Evolutionary conservation across 1,140 invertebrate species (phyloP), one percentile per base, ranked within the genome.

Genomic region (Drosophila albomicans): DNA sequence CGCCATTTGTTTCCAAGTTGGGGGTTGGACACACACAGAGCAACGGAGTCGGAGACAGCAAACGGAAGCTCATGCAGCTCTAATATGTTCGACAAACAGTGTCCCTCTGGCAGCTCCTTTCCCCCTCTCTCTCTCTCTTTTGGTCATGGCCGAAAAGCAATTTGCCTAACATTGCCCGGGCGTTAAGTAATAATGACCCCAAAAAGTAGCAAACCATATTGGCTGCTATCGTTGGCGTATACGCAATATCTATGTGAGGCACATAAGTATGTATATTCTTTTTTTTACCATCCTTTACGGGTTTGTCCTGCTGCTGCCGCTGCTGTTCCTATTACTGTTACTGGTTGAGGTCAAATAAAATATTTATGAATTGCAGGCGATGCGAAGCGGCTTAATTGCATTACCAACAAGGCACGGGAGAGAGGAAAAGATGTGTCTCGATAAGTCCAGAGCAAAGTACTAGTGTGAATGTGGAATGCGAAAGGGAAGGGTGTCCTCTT

Each of bases 111-210:
- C 41, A 43, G 11, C n/a, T 5, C 5, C 41, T 13, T 10, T 11
- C 5, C 4, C 41, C 38, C 20, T 15, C 30, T 43, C 13, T 4
- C 28, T 35, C 58, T 20, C 30, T 35, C n/a, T 6, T 1, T 51
- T 38, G 43, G 45, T 35, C 56, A 1, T 38, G 51, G 43, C 51
- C 58, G 61, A 89, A 79, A 89, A 89, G 85, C 85, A 89, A 89
- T 89, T 89, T 89, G 78, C 78, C 79, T 81, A 77, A 79, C 84
- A 87, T 82, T 80, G 79, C 79, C 75, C 56, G 64, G 70, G 81
- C 85, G 81, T 81, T 89, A 85, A 81, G 85, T 89, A 89, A 81
- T 89, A 89, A 89, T 89, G 86, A 89, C 82, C 68, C 59, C 80
- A 69, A 70, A 82, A 64, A 73, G 72, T 73, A 73, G 72, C n/a